Conservation (phyloP, 2,113 vertebrate genomes). For the Casuarius casuarius region DNA sequence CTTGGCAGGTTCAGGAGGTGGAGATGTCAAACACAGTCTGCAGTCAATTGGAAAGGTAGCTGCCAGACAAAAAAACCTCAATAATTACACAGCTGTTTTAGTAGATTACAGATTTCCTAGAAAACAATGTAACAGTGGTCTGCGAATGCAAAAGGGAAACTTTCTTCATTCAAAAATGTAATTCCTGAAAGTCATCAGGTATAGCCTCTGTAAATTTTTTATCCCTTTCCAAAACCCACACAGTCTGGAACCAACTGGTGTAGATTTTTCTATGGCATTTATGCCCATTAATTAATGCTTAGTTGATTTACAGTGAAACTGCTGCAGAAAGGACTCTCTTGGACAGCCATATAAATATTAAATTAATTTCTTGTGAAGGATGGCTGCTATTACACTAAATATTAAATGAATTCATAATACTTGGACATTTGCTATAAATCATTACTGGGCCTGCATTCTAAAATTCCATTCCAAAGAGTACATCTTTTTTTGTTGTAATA, state of each 20-base stretch:
- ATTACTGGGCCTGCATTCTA: neutral
- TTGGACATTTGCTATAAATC: conserved; percentile 42
- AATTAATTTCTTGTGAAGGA: conserved; percentile 41
- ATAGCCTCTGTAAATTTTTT: conserved; percentile 10
- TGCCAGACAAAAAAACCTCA: conserved; percentile 14
- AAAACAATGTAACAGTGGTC: neutral
- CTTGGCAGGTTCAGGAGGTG: conserved; percentile 15
- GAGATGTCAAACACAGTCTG: conserved; percentile 1
- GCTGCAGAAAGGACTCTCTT: conserved; percentile 19
- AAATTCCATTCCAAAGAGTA: neutral
- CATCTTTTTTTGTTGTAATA: neutral
- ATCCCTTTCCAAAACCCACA: neutral
- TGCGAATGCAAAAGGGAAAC: neutral
- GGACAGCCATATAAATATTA: conserved; percentile 20
- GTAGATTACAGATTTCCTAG: neutral
- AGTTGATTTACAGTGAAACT: neutral
- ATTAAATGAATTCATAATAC: conserved; percentile 57
- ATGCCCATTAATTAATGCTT: neutral
- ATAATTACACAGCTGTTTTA: conserved; percentile 1
- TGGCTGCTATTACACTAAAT: conserved; percentile 38
- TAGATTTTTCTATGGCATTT: neutral
- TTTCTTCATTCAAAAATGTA: neutral
- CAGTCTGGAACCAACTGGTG: neutral
- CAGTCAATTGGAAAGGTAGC: neutral
- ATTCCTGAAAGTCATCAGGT: conserved; percentile 1